A percentile compares a stretch with the other conserved stretches of the same genome.
phyloP scores from a whole-genome alignment of 2,888 invertebrate genomes.

The Noctua janthina region DNA sequence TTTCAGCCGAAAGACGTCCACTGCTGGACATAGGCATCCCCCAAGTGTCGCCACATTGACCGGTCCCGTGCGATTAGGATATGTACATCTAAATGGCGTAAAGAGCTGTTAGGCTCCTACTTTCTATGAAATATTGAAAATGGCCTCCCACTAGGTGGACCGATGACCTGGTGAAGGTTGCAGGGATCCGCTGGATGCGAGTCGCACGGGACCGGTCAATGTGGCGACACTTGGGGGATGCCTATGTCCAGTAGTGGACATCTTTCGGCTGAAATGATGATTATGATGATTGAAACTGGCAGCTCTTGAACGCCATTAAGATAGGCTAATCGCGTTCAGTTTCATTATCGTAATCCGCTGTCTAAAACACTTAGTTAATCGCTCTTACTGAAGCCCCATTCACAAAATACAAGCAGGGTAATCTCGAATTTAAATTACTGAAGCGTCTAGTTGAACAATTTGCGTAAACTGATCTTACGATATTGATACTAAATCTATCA shows the following conservation, averaged over 20 bases:
- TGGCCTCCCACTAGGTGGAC: neutral
- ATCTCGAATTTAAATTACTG: conserved; percentile 57
- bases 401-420: conserved; percentile 24
- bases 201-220: too few species aligned
- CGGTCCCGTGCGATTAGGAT: neutral
- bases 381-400: conserved; percentile 30
- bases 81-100: neutral
- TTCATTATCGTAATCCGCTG: too few species aligned
- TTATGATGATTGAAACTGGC: neutral
- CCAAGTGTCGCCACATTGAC: too few species aligned
- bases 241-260: too few species aligned
- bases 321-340: neutral
- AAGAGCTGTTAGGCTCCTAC: neutral
- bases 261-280: too few species aligned
- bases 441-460: conserved; percentile 39
- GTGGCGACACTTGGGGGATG: too few species aligned
- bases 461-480: conserved; percentile 52
- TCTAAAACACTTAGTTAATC: conserved; percentile 4
- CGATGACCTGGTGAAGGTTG: too few species aligned
- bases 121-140: neutral
- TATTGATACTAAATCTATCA: conserved; percentile 40
- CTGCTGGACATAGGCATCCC: too few species aligned
- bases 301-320: neutral
- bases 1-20: too few species aligned
- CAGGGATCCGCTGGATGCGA: too few species aligned